Percentiles rank a stretch among this genome's conserved stretches.
phyloP scores from a whole-genome alignment of 1,140 invertebrate species.

The Laupala kohalensis region DNA sequence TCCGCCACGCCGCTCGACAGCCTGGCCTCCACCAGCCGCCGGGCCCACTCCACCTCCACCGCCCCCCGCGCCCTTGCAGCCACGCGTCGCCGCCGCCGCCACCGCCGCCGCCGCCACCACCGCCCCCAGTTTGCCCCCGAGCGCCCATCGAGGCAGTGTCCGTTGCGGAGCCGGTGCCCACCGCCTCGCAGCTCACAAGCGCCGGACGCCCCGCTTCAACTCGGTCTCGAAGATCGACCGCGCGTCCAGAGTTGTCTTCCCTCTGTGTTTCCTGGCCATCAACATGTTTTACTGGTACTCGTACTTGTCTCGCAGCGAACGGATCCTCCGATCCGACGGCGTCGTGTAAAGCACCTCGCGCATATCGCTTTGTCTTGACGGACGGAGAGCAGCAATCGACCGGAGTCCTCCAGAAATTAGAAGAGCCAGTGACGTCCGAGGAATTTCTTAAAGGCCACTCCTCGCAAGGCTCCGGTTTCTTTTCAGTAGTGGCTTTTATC shows the following conservation, averaged over 20 bases:
- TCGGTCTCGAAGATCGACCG: slow-evolving; percentile 69
- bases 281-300: slow-evolving; percentile 70
- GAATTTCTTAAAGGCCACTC: too few species aligned
- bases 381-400: too few species aligned
- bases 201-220: slow-evolving; percentile 48
- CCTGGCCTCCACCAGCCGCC: slow-evolving; percentile 12
- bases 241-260: slow-evolving; percentile 59
- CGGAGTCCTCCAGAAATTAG: too few species aligned
- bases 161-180: background rate
- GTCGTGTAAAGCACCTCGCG: too few species aligned
- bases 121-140: background rate
- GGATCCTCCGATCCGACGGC: slow-evolving; percentile 24
- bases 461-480: too few species aligned
- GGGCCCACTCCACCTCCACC: slow-evolving; percentile 1
- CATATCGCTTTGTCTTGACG: too few species aligned
- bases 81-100: slow-evolving; percentile 31
- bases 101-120: background rate
- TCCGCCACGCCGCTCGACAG: slow-evolving; percentile 5
- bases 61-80: background rate
- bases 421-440: too few species aligned
- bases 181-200: slow-evolving; percentile 2
- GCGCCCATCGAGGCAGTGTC: background rate
- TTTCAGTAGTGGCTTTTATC: too few species aligned
- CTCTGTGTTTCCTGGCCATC: slow-evolving; percentile 57
- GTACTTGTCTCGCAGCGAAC: slow-evolving; percentile 50